Evolutionary conservation across 2,797 vertebrate species (phyloP).

Genomic region (Darevskia mixta): DNA sequence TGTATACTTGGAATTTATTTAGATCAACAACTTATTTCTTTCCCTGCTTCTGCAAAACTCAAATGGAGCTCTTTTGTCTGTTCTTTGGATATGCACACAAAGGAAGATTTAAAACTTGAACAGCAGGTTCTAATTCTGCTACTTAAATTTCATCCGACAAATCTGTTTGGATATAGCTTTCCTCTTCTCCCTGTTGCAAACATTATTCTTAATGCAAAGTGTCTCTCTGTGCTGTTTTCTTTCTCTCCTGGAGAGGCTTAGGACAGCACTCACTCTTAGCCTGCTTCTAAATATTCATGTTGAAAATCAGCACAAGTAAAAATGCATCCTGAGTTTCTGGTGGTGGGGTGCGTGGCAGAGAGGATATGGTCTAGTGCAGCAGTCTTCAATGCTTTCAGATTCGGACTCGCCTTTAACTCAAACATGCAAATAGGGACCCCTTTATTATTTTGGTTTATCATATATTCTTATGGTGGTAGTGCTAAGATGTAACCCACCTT

Average conservation of each 20-base stretch:
- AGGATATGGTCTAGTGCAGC: neutral
- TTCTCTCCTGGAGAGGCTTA: neutral
- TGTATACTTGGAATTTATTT: neutral
- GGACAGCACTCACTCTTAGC: neutral
- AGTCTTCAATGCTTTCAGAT: neutral
- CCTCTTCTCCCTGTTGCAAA: neutral
- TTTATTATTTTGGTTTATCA: too few relatives aligned
- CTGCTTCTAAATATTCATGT: neutral
- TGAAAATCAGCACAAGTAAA: neutral
- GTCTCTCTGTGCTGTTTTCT: neutral
- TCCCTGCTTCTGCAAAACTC: neutral
- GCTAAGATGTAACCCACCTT: too few relatives aligned
- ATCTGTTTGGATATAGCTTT: constrained; percentile 9
- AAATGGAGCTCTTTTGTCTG: neutral
- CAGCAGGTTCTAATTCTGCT: neutral
- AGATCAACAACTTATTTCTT: neutral
- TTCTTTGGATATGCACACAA: neutral
- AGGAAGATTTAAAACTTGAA: neutral
- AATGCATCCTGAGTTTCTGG: neutral
- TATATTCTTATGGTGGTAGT: too few relatives aligned
- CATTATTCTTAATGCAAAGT: neutral
- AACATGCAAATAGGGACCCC: too few relatives aligned
- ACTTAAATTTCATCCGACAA: neutral
- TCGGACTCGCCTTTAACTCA: neutral
- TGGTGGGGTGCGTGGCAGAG: neutral